A percentile compares a stretch with the other conserved stretches of the same genome.
phyloP scores from a whole-genome alignment of 1,140 invertebrate genomes.

The Cepaea nemoralis region DNA sequence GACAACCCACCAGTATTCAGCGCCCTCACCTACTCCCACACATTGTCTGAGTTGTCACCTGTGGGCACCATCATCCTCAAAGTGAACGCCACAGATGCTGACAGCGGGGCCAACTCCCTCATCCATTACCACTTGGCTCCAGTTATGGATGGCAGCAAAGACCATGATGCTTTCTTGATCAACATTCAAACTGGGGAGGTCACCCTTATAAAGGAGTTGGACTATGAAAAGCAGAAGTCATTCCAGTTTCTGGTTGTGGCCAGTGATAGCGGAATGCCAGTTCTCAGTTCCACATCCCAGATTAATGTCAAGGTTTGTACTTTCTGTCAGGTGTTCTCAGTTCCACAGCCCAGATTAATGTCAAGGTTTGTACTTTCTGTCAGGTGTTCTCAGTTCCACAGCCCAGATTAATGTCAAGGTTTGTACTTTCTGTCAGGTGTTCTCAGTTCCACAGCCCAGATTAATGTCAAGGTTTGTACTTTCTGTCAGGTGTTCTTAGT shows the following conservation, averaged over 20 bases:
- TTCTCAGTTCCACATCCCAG: conserved; percentile 82
- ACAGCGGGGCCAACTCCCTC: conserved; percentile 78
- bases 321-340: too few species aligned
- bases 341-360: too few species aligned
- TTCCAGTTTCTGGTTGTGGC: conserved; percentile 87
- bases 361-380: too few species aligned
- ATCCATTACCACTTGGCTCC: conserved; percentile 64
- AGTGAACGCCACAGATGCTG: conserved; percentile 62
- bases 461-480: too few species aligned
- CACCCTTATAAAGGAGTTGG: conserved; percentile 81
- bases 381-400: too few species aligned
- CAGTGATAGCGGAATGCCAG: conserved; percentile 83
- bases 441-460: too few species aligned
- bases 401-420: too few species aligned
- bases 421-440: too few species aligned
- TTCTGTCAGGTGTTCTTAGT: too few species aligned
- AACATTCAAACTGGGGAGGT: conserved; percentile 83
- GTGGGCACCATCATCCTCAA: conserved; percentile 78
- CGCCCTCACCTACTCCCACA: conserved; percentile 85
- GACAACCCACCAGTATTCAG: conserved; percentile 89
- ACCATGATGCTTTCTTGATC: conserved; percentile 79
- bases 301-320: conserved; percentile 77
- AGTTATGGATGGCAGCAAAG: conserved; percentile 35
- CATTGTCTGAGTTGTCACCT: conserved; percentile 85
- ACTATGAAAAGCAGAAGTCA: conserved; percentile 81